Evolutionary conservation across 2,113 vertebrate genomes (phyloP).

Genomic region (Oceanites oceanicus): DNA sequence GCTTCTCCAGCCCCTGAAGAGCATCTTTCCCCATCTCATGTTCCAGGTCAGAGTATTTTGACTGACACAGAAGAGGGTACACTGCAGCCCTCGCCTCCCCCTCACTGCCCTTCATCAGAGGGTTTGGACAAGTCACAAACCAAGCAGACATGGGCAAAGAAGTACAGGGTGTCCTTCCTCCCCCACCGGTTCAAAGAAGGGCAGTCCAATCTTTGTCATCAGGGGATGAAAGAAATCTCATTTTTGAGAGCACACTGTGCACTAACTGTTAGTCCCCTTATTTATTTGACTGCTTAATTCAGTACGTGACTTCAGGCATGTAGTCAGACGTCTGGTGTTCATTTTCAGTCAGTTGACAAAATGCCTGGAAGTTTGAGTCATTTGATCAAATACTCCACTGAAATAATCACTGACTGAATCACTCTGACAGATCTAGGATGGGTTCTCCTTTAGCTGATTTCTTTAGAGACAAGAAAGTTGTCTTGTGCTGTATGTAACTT

Average conservation of each 20-base stretch:
- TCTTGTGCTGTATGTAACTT: neutral
- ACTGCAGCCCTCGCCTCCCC: neutral
- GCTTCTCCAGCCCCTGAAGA: neutral
- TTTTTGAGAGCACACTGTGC: neutral
- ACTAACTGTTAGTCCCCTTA: neutral
- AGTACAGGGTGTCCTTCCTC: neutral
- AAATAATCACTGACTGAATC: constrained; percentile 43
- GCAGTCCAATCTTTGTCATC: neutral
- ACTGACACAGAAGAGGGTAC: neutral
- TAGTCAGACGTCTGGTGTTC: constrained; percentile 30
- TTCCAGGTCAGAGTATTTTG: neutral
- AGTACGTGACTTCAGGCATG: constrained; percentile 21
- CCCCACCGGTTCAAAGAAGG: neutral
- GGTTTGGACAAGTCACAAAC: neutral
- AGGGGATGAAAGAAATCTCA: neutral
- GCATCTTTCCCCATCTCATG: neutral
- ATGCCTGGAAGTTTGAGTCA: constrained; percentile 53
- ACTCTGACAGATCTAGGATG: neutral
- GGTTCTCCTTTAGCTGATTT: constrained; percentile 6
- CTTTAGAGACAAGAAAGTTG: constrained; percentile 14
- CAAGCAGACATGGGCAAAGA: neutral
- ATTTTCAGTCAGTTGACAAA: constrained; percentile 57
- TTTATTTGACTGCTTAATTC: constrained; percentile 49
- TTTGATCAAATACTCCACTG: constrained; percentile 44
- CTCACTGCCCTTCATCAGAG: neutral